phyloP scores from a whole-genome alignment of 2,888 invertebrate genomes.

The Ceratothoa steindachneri region DNA sequence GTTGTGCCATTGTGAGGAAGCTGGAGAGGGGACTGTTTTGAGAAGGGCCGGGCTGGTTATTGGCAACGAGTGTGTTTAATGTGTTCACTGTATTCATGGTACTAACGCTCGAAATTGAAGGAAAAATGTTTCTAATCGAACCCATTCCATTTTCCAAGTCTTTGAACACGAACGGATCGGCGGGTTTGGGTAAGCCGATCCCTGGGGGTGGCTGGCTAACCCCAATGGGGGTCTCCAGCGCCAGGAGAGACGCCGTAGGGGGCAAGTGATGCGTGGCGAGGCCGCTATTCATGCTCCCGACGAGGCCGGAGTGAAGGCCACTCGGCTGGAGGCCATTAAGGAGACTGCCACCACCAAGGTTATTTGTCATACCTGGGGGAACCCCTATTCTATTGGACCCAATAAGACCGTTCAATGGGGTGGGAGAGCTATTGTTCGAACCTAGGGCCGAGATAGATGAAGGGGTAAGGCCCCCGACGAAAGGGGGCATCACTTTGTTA shows the following conservation, averaged over 20 bases:
- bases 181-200: conserved; percentile 32
- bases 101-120: conserved; percentile 55
- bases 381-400: conserved; percentile 30
- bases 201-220: conserved; percentile 40
- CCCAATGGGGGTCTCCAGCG: conserved; percentile 29
- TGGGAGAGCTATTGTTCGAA: conserved; percentile 20
- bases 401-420: conserved; percentile 36
- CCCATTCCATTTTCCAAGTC: conserved; percentile 58
- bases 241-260: conserved; percentile 27
- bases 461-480: conserved; percentile 24
- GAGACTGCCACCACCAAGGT: conserved; percentile 19
- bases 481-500: conserved; percentile 34
- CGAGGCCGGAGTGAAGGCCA: conserved; percentile 5
- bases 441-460: conserved; percentile 27
- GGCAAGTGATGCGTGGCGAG: conserved; percentile 24
- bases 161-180: conserved; percentile 53
- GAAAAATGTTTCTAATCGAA: conserved; percentile 52
- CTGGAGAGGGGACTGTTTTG: conserved; percentile 49
- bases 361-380: conserved; percentile 27
- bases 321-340: conserved; percentile 11
- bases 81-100: conserved; percentile 43
- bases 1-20: conserved; percentile 39
- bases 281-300: not conserved
- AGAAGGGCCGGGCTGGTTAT: conserved; percentile 23
- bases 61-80: conserved; percentile 30